A percentile compares a stretch with the other conserved stretches of the same genome.
These are phyloP conservation scores for Ceraclea dissimilis DNA, from an alignment of 2,888 invertebrate genomes.

Conservation along the genomic window DNA sequence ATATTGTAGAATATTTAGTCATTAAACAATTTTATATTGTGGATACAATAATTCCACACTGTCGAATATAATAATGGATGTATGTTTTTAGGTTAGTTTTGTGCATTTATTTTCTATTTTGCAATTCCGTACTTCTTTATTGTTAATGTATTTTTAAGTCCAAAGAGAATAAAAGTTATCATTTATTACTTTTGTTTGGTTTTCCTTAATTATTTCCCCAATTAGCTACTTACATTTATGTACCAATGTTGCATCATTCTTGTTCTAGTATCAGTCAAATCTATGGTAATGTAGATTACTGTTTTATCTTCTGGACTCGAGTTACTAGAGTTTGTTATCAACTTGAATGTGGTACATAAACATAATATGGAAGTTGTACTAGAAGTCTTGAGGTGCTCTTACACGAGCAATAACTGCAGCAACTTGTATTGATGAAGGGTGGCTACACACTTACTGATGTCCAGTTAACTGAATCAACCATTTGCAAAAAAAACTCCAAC, in stretches of 20 bases:
- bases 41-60: conserved; percentile 3
- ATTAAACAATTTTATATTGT: conserved; percentile 3
- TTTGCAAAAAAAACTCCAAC: too few relatives aligned
- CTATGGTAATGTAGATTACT: too few relatives aligned
- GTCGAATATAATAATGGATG: conserved; percentile 3
- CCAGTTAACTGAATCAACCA: too few relatives aligned
- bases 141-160: conserved; percentile 27
- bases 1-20: conserved; percentile 7
- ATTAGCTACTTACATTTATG: neutral
- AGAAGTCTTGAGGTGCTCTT: too few relatives aligned
- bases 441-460: too few relatives aligned
- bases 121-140: conserved; percentile 12
- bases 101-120: conserved; percentile 22
- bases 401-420: too few relatives aligned
- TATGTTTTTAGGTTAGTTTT: conserved; percentile 23
- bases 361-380: too few relatives aligned
- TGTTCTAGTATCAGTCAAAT: too few relatives aligned
- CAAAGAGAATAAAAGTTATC: conserved; percentile 20
- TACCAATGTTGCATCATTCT: neutral
- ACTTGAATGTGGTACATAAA: too few relatives aligned
- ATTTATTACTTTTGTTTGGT: neutral
- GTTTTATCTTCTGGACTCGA: too few relatives aligned
- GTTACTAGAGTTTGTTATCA: too few relatives aligned
- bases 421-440: too few relatives aligned
- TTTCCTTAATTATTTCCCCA: neutral